Evolutionary conservation across 2,113 vertebrate species (phyloP).

Genomic region (Rhea pennata): DNA sequence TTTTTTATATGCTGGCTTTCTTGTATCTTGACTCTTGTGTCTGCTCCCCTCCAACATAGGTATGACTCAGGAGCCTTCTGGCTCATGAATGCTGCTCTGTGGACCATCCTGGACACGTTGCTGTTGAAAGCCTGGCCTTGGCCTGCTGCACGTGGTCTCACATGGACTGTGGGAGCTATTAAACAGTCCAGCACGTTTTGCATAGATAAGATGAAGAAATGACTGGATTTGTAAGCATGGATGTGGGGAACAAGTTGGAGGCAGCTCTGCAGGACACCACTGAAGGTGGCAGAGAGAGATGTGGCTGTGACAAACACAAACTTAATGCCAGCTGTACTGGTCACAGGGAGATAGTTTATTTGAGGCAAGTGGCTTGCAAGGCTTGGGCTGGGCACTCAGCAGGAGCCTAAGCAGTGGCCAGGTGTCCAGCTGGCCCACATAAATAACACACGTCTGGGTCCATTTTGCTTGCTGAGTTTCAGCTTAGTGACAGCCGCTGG

Average conservation of each 20-base stretch:
- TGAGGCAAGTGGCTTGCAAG: not conserved
- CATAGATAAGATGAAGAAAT: not conserved
- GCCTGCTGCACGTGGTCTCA: not conserved
- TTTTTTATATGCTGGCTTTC: not conserved
- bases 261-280: not conserved
- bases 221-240: not conserved
- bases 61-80: not conserved
- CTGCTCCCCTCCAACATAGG: not conserved
- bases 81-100: not conserved
- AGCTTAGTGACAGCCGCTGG: not conserved
- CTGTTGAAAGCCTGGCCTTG: not conserved
- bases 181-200: not conserved
- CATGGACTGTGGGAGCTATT: not conserved
- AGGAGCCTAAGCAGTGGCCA: not conserved
- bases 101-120: not conserved
- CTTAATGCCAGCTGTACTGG: not conserved
- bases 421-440: not conserved
- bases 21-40: not conserved
- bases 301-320: not conserved
- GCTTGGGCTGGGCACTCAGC: not conserved
- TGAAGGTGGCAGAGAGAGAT: not conserved
- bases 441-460: not conserved
- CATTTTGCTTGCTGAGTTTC: not conserved
- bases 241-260: not conserved
- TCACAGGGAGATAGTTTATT: fast-evolving